phyloP scores from a whole-genome alignment of 2,888 invertebrate genomes.

The Blastobasis lacticolella region DNA sequence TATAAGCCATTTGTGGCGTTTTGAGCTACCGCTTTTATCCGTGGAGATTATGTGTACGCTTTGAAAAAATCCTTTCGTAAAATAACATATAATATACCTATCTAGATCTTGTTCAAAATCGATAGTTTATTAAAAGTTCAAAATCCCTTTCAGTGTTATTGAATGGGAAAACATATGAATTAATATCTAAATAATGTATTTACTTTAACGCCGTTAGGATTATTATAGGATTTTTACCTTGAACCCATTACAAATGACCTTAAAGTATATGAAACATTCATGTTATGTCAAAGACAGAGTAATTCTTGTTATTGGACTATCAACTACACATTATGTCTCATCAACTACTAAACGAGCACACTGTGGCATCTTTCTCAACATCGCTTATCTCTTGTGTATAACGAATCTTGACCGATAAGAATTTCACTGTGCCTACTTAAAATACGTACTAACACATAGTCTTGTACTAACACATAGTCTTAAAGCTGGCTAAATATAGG shows the following conservation, averaged over 20 bases:
- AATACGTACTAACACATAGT: neutral
- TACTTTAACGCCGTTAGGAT: too few relatives aligned
- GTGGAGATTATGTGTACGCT: too few relatives aligned
- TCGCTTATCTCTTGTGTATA: slow-evolving; percentile 9
- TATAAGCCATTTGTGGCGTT: too few relatives aligned
- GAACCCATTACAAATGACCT: neutral
- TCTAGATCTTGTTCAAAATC: too few relatives aligned
- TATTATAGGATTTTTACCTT: too few relatives aligned
- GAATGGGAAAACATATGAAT: too few relatives aligned
- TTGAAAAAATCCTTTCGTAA: too few relatives aligned
- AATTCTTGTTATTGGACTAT: neutral
- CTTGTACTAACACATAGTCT: neutral
- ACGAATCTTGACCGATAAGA: slow-evolving; percentile 23
- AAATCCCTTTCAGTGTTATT: too few relatives aligned
- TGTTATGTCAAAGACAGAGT: neutral
- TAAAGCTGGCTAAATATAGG: neutral
- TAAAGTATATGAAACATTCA: neutral
- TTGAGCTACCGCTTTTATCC: too few relatives aligned
- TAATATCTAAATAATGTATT: too few relatives aligned
- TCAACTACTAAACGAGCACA: slow-evolving; percentile 9
- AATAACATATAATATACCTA: too few relatives aligned
- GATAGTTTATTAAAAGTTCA: too few relatives aligned
- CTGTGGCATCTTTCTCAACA: slow-evolving; percentile 9
- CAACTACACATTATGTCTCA: slow-evolving; percentile 10
- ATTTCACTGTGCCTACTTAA: neutral